These are phyloP conservation scores for Drosophila neonasuta DNA, from an alignment of 2,888 invertebrate species.

Conservation along the genomic window DNA sequence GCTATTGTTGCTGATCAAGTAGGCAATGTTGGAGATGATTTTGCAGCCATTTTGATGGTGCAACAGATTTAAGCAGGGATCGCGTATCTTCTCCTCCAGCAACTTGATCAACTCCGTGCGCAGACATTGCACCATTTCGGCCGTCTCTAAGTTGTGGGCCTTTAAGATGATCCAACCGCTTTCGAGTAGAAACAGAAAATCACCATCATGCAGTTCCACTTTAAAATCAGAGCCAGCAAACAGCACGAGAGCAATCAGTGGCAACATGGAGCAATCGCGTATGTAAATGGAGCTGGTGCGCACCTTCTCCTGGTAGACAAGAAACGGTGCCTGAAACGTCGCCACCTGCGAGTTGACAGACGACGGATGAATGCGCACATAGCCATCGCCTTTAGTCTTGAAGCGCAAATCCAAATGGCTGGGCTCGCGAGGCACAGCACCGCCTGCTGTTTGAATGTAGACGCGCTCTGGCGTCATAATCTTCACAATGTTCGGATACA, in stretches of 20 bases:
- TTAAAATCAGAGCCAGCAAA: slow-evolving; percentile 88
- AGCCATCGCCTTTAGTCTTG: slow-evolving; percentile 89
- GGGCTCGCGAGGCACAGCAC: slow-evolving; percentile 88
- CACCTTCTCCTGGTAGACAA: slow-evolving; percentile 92
- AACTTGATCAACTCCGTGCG: slow-evolving; percentile 89
- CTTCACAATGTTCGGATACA: slow-evolving; percentile 96
- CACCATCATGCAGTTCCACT: slow-evolving; percentile 88
- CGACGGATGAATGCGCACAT: slow-evolving; percentile 89
- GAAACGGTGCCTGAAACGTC: slow-evolving; percentile 88
- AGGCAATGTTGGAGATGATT: slow-evolving; percentile 89
- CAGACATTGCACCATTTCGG: slow-evolving; percentile 91
- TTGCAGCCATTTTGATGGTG: slow-evolving; percentile 89
- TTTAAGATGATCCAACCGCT: slow-evolving; percentile 92
- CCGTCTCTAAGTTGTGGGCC: slow-evolving; percentile 90
- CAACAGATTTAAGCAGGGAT: slow-evolving; percentile 89
- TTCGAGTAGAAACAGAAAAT: slow-evolving; percentile 88
- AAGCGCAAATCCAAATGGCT: slow-evolving; percentile 88
- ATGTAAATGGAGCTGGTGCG: slow-evolving; percentile 91
- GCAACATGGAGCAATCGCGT: slow-evolving; percentile 91
- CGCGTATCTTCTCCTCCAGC: slow-evolving; percentile 91
- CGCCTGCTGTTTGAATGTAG: slow-evolving; percentile 88
- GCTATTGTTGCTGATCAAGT: slow-evolving; percentile 84
- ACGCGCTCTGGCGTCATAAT: slow-evolving; percentile 90
- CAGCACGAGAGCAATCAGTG: slow-evolving; percentile 87
- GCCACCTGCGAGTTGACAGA: slow-evolving; percentile 87